phyloP scores from a whole-genome alignment of 2,888 invertebrate species.

The Spodoptera picta region DNA sequence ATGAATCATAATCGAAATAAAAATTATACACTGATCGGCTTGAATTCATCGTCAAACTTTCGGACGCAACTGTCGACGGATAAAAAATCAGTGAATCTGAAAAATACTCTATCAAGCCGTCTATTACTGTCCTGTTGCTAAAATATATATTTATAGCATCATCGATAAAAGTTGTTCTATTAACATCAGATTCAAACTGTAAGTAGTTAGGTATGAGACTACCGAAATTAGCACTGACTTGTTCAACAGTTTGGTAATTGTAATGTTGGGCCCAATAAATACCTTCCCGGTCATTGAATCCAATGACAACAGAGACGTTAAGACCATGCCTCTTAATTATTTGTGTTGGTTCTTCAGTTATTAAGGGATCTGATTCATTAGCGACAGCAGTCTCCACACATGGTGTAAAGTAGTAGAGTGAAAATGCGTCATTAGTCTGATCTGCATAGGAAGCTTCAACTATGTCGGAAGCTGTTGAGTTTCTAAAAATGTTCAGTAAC shows the following conservation, averaged over 20 bases:
- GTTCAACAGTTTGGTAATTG: conserved; percentile 41
- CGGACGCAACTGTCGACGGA: conserved; percentile 47
- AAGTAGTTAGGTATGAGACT: conserved; percentile 57
- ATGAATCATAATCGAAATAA: conserved; percentile 63
- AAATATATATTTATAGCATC: conserved; percentile 60
- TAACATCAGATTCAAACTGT: conserved; percentile 43
- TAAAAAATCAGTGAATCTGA: conserved; percentile 60
- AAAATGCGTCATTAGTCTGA: conserved; percentile 50
- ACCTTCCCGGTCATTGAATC: conserved; percentile 66
- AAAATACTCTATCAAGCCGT: conserved; percentile 60
- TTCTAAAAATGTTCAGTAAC: conserved; percentile 60
- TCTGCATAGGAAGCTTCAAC: conserved; percentile 50
- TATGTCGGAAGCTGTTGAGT: conserved; percentile 57
- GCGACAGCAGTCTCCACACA: conserved; percentile 54
- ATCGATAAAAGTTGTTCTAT: conserved; percentile 46
- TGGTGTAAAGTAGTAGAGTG: conserved; percentile 55
- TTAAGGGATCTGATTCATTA: conserved; percentile 33
- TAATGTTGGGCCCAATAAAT: conserved; percentile 59
- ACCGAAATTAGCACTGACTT: conserved; percentile 46
- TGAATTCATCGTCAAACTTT: conserved; percentile 39
- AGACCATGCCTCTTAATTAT: conserved; percentile 45
- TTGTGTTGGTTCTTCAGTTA: conserved; percentile 52
- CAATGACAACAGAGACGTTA: conserved; percentile 60
- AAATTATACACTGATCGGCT: conserved; percentile 59
- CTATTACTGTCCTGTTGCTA: conserved; percentile 38